Evolutionary conservation across 2,113 vertebrate species (phyloP).

Genomic region (Ptyas mucosa): DNA sequence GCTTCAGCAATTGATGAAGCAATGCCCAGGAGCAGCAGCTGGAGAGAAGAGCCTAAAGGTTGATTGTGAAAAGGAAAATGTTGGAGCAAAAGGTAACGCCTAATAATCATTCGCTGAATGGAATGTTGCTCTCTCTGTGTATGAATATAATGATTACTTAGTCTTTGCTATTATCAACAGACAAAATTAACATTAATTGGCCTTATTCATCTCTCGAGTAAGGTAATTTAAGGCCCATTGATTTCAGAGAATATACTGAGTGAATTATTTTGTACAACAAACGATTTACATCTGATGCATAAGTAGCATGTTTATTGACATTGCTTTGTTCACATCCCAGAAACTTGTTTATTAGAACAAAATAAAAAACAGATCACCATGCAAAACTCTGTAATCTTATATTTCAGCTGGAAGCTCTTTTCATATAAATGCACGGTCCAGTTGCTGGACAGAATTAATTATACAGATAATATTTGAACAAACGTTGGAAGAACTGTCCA

Average conservation of each 20-base stretch:
- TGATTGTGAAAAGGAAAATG: conserved; percentile 58
- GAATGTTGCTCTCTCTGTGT: background rate
- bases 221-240: background rate
- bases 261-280: background rate
- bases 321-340: background rate
- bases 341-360: background rate
- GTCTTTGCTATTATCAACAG: background rate
- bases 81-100: conserved; percentile 55
- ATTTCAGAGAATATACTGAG: background rate
- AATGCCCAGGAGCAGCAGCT: background rate
- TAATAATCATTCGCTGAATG: background rate
- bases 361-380: background rate
- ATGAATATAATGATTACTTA: background rate
- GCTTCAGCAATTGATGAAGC: conserved; percentile 66
- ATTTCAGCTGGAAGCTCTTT: background rate
- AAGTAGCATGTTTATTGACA: background rate
- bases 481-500: background rate
- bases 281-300: background rate
- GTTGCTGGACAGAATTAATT: background rate
- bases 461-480: background rate
- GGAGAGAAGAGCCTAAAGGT: conserved; percentile 37
- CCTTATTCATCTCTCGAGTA: background rate
- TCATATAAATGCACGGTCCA: background rate
- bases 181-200: background rate
- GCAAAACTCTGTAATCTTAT: background rate